A percentile compares a stretch with the other conserved stretches of the same genome.
These are phyloP conservation scores for Epinotia brunnichana DNA, from an alignment of 2,888 invertebrate genomes.

Conservation along the genomic window DNA sequence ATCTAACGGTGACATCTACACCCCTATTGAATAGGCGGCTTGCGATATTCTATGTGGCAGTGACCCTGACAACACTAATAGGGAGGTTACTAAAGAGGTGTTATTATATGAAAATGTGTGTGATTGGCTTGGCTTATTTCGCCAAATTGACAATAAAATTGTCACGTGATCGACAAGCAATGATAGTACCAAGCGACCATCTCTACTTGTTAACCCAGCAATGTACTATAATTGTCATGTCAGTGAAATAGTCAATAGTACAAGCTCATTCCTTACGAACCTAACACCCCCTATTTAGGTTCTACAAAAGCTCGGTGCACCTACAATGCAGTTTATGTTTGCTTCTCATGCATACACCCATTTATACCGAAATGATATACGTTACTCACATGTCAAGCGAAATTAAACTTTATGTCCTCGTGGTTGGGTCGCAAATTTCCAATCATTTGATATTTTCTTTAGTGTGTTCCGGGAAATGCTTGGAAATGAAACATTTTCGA, in stretches of 20 bases:
- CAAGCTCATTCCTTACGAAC: conserved; percentile 59
- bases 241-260: conserved; percentile 34
- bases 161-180: no score
- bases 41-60: no score
- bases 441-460: conserved; percentile 56
- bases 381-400: conserved; percentile 51
- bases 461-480: conserved; percentile 52
- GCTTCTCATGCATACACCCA: conserved; percentile 72
- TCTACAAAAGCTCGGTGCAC: conserved; percentile 77
- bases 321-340: conserved; percentile 75
- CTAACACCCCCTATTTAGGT: conserved; percentile 64
- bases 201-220: no score
- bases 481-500: conserved; percentile 46
- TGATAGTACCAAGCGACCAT: no score
- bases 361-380: conserved; percentile 66
- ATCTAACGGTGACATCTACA: no score
- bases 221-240: conserved; percentile 6
- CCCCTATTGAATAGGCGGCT: no score
- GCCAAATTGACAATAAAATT: no score
- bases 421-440: conserved; percentile 58
- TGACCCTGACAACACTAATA: no score
- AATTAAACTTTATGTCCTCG: conserved; percentile 60
- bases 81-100: no score
- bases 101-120: no score
- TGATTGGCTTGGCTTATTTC: no score